Evolutionary conservation across 2,113 vertebrate species (phyloP), one percentile per base, ranked within the genome.

Genomic region (Antidorcas marsupialis): DNA sequence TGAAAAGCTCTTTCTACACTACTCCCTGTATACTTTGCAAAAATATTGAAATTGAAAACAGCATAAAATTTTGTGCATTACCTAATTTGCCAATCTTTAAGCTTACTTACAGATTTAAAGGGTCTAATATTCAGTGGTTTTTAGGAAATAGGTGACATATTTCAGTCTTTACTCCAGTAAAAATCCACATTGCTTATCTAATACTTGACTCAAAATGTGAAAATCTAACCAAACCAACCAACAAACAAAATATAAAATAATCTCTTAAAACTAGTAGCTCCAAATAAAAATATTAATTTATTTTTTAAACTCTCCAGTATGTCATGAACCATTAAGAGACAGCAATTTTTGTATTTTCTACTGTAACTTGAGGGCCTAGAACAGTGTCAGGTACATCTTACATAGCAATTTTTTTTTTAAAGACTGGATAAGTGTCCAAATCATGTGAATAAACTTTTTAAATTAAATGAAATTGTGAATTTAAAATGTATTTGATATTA

Each of bases 11-110:
- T 90, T 14, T 88, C 43, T 60, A 55, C 2, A 86, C 11, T 57
- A 62, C 5, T 55, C 15, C 10, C 12, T 89, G 59, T 86, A 79
- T 79, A 3, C 13, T 83, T 30, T 82, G n/a, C 79, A 28, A 43
- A 96, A 91, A 87, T 87, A 87, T 67, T 95, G 53, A 90, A 93
- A 87, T 71, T 76, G 52, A 96, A 93, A 97, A 64, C 13, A 79
- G 43, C 21, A 74, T 76, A 36, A 79, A 76, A 78, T 87, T 96
- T 8, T 57, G 16, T 43, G 86, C 21, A 55, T 89, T 64, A 19
- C 2, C 2, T 92, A 28, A 57, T 97, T 89, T 97, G 3, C 2
- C 8, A 13, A 88, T 36, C 1, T 7, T 92, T 27, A 23, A 15
- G 13, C 88, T 95, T 95, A 43, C 21, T 59, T 50, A 78, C 1